Conservation (phyloP, 2,888 invertebrate genomes). For the Drosophila multiciliata region DNA sequence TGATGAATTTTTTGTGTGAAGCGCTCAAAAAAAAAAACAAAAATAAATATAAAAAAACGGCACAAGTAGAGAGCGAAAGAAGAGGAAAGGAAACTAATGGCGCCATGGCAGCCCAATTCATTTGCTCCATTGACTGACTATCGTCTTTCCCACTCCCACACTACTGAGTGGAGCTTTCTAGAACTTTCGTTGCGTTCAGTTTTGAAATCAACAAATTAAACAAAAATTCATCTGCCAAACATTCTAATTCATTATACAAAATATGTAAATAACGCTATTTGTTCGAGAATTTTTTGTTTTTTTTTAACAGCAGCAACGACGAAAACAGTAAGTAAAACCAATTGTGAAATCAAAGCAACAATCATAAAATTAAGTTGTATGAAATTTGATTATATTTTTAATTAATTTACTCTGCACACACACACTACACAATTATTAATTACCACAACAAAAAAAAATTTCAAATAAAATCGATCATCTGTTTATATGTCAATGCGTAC, state of each 20-base stretch:
- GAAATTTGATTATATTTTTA: constrained; percentile 22
- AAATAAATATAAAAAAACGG: not conserved
- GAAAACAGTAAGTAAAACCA: not conserved
- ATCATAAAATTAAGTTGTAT: constrained; percentile 7
- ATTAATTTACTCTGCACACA: constrained; percentile 26
- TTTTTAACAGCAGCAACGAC: constrained; percentile 14
- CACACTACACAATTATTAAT: constrained; percentile 20
- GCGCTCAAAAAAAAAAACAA: not conserved
- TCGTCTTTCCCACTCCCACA: not conserved
- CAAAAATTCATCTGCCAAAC: constrained; percentile 25
- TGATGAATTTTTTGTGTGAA: constrained; percentile 65
- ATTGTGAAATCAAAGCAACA: constrained; percentile 31
- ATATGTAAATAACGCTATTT: not conserved
- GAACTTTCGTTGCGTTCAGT: constrained; percentile 42
- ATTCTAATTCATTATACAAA: constrained; percentile 21
- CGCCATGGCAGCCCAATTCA: constrained; percentile 3
- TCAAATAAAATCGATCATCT: not conserved
- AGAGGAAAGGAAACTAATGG: not conserved
- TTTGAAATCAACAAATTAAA: not conserved
- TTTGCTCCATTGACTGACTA: constrained; percentile 40
- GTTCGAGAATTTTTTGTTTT: constrained; percentile 1
- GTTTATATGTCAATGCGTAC: not conserved
- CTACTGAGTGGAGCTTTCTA: constrained; percentile 34
- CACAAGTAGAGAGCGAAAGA: not conserved
- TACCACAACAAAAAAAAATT: constrained; percentile 30